A percentile compares a stretch with the other conserved stretches of the same genome.
phyloP scores from a whole-genome alignment of 1,140 invertebrate species.

The Adoxophyes honmai region DNA sequence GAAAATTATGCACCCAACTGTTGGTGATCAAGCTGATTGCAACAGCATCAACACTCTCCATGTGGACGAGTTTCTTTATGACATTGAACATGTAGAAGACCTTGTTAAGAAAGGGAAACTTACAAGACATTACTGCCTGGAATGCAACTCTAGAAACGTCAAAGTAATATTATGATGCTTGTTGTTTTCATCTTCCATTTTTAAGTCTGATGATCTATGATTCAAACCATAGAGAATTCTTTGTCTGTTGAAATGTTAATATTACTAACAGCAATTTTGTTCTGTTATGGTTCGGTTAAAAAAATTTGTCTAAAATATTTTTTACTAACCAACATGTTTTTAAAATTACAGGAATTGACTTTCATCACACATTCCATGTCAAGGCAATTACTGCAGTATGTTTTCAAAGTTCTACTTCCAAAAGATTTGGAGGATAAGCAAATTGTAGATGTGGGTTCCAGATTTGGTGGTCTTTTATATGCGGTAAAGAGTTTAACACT shows the following conservation, averaged over 20 bases:
- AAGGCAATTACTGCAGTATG: constrained; percentile 78
- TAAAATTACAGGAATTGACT: constrained; percentile 71
- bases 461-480: constrained; percentile 84
- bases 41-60: constrained; percentile 78
- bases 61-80: constrained; percentile 85
- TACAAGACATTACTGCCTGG: constrained; percentile 80
- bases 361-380: constrained; percentile 84
- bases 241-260: too few species aligned
- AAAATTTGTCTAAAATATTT: too few species aligned
- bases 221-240: too few species aligned
- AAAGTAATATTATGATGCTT: constrained; percentile 45
- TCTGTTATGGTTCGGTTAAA: too few species aligned
- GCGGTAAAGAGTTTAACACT: too few species aligned
- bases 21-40: constrained; percentile 81
- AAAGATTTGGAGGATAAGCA: constrained; percentile 78
- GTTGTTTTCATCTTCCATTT: too few species aligned
- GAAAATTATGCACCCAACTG: constrained; percentile 72
- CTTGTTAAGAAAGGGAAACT: constrained; percentile 80
- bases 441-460: constrained; percentile 83
- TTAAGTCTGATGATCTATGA: too few species aligned
- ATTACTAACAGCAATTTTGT: too few species aligned
- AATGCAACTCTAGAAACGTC: constrained; percentile 81
- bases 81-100: constrained; percentile 80
- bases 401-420: constrained; percentile 81
- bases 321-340: constrained; percentile 13